phyloP scores from a whole-genome alignment of 2,113 vertebrate species.

The Atrichornis clamosus region DNA sequence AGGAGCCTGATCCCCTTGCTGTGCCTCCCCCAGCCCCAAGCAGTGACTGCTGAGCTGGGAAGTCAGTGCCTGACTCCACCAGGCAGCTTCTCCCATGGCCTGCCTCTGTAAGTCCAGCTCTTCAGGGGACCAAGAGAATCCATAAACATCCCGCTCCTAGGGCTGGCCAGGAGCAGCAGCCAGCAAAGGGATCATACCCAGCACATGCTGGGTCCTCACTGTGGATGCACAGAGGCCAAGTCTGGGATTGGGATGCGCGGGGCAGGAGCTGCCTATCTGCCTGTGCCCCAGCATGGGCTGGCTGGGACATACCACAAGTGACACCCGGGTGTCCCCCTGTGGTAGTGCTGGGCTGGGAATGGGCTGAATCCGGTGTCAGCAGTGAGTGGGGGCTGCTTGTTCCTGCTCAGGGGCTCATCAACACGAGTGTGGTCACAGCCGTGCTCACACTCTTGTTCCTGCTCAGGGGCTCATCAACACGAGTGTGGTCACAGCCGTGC shows the following conservation, averaged over 20 bases:
- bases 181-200: neutral
- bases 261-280: neutral
- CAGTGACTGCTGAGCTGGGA: neutral
- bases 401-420: neutral
- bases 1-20: neutral
- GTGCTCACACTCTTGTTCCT: neutral
- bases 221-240: neutral
- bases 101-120: neutral
- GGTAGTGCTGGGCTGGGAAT: too few relatives aligned
- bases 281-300: neutral
- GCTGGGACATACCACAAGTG: accelerated
- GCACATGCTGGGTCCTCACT: neutral
- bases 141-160: neutral
- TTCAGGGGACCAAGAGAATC: neutral
- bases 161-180: neutral
- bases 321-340: too few relatives aligned
- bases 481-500: neutral
- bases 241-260: accelerated
- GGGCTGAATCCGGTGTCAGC: neutral
- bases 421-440: neutral
- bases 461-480: accelerated
- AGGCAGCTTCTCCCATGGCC: neutral
- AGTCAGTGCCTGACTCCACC: neutral
- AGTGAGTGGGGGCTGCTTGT: neutral
- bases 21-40: neutral